Evolutionary conservation across 2,888 invertebrate genomes (phyloP), one percentile per base, ranked within the genome.

Genomic region (Anodontia alba): DNA sequence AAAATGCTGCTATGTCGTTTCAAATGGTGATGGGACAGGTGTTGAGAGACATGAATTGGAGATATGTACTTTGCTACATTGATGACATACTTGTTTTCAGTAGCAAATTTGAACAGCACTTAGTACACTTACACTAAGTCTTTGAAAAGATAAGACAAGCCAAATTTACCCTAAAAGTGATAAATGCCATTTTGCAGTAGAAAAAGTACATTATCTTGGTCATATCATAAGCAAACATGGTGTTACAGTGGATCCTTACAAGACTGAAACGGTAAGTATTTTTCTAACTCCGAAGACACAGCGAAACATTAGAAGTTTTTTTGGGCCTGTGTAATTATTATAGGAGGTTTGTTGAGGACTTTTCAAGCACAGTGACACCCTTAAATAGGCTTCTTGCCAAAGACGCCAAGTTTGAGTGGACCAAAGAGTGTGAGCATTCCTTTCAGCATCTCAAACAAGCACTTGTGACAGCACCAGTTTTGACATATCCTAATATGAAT

Each of bases 281-380:
- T 83, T 83, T 46, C 84, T 83, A 26, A 75, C 70, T 15, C 85
- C 86, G 0, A 81, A 46, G 68, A 81, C 83, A n/a, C 83, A 81
- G 69, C 78, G 81, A 20, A 73, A 88, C 26, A 31, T 88, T 20
- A 74, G 84, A 80, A 74, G 75, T 29, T 88, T 86, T 62, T 38
- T 83, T 26, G n/a, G 86, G 87, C 7, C 57, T 86, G 7, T 81
- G 80, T 46, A 93, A 94, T 86, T 94, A 93, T 87, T 94, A 94
- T 81, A 87, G 91, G 8, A 89, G 89, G 72, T 95, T 94, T 88
- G 83, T 94, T 0, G 87, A 90, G 17, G 88, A 90, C 29, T 83
- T 92, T 7, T 75, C 93, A 0, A 57, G 78, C 3, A 87, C 91
- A 8, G 78, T 90, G 36, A 78, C 81, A 15, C 93, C 93, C 0